Base-by-base conservation (phyloP, 2,888 invertebrate genomes). In the Fissipunctia ypsillon region DNA sequence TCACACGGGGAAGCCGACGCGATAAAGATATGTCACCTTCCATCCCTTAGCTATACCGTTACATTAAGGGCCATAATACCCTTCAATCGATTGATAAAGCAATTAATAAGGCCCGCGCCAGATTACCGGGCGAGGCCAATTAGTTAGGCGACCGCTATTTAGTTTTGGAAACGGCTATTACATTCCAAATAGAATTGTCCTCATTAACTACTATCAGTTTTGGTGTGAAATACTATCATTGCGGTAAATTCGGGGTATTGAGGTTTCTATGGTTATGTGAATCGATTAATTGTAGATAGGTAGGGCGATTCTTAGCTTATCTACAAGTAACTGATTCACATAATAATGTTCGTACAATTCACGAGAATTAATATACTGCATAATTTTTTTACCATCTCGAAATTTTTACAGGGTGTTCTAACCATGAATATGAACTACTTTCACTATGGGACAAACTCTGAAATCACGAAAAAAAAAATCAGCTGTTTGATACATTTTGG, bases 101-200 rank as follows among this genome's bases (percentile, higher is more conserved):
- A 73, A 85, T 87, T 78, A 87, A 87, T 86, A 87, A 80, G 75
- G 76, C 69, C 71, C 74, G n/a, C 59, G n/a, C 78, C 79, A 75
- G 77, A 87, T 86, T 84, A 87, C 83, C 69, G 70, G 68, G 69
- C 69, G 25, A 74, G 66, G 70, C 57, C 85, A 85, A 86, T 86
- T 86, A 87, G 85, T 84, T 79, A 78, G 76, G 73, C 50, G 71
- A 87, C 87, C 87, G 83, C 85, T 81, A 86, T 86, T 87, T 83
- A 85, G 85, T 86, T 84, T 84, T 84, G 64, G 80, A 78, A 82
- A 82, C 69, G 76, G 74, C 73, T 78, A 87, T 84, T 80, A 79
- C 79, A 78, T 75, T 73, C 76, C 73, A 76, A 87, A 83, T 84
- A 78, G 80, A 82, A 84, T 76, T 73, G 74, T 78, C 48, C 76